These are phyloP conservation scores for Hydrotaea cyrtoneurina DNA, from an alignment of 2,888 invertebrate species.

Conservation along the genomic window DNA sequence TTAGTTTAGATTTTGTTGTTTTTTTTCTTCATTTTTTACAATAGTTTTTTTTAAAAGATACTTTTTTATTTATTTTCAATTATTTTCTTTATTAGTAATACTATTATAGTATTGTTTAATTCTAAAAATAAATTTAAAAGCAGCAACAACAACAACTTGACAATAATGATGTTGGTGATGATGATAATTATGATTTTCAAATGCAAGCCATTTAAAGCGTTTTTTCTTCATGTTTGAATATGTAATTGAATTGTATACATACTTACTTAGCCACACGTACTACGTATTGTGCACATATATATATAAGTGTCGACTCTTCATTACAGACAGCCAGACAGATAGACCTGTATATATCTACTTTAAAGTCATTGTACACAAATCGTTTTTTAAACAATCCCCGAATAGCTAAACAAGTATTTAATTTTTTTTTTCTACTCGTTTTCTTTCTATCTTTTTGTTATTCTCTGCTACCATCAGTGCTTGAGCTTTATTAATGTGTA, in stretches of 20 bases:
- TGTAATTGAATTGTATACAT: constrained; percentile 21
- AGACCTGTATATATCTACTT: constrained; percentile 4
- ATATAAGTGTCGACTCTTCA: background rate
- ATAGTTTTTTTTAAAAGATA: background rate
- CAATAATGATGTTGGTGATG: constrained; percentile 59
- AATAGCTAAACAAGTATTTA: background rate
- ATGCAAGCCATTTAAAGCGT: constrained; percentile 5
- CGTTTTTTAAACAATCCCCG: background rate
- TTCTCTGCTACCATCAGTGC: background rate
- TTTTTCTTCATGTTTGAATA: background rate
- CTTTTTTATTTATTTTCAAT: constrained; percentile 39
- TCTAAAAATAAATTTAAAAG: background rate
- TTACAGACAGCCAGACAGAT: background rate
- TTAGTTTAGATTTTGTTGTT: constrained; percentile 39
- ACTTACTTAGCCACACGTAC: background rate
- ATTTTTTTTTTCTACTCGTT: background rate
- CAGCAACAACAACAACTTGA: constrained; percentile 51
- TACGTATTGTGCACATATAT: constrained; percentile 9
- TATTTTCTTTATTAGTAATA: background rate
- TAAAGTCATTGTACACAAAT: constrained; percentile 1
- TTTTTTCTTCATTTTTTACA: constrained; percentile 18
- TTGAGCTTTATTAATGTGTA: background rate
- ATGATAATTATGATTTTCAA: background rate
- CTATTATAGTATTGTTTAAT: background rate
- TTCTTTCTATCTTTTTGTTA: background rate